Evolutionary conservation across 2,888 invertebrate species (phyloP), one percentile per base, ranked within the genome.

Genomic region (Stenoptilia bipunctidactyla): DNA sequence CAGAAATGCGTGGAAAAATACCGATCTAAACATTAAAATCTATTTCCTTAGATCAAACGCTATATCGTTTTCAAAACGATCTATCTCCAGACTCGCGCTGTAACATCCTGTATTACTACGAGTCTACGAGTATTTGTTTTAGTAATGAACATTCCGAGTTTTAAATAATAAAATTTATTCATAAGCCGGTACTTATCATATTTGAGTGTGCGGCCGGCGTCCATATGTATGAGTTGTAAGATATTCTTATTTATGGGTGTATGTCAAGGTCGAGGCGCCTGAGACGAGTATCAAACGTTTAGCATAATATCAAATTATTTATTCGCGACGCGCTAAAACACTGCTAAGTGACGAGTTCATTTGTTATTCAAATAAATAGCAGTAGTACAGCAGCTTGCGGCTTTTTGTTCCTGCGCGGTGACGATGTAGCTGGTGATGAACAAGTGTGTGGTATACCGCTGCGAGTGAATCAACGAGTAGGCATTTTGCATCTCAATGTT

Each of bases 151-250:
- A 76, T 79, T 73, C 76, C 68, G 69, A 74, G 75, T 82, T 80
- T 83, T 79, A 82, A 82, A 80, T 80, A 80, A 80, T 79, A 82
- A 80, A 82, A 79, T 80, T 66, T 80, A 83, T 83, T 82, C 83
- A 83, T 80, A 83, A 79, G 74, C 71, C 72, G 67, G 72, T 73
- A 77, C 82, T 79, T 79, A 77, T 77, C 79, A 80, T 79, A 80
- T 77, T 73, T 63, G 80, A 73, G 79, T 77, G 74, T 69, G 77
- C 74, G 73, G 68, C 68, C 64, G 65, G 62, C 60, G 80, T 75
- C 76, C 82, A 79, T 82, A 82, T 82, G 83, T 79, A 83, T 83
- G 80, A 80, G 72, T 70, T 64, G 69, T 74, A 74, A 82, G 80
- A 82, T 82, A 80, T 80, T 80, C 77, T 80, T 80, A 80, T 79